Base-by-base conservation (phyloP, 2,888 invertebrate genomes). In the Melipona beecheii region DNA sequence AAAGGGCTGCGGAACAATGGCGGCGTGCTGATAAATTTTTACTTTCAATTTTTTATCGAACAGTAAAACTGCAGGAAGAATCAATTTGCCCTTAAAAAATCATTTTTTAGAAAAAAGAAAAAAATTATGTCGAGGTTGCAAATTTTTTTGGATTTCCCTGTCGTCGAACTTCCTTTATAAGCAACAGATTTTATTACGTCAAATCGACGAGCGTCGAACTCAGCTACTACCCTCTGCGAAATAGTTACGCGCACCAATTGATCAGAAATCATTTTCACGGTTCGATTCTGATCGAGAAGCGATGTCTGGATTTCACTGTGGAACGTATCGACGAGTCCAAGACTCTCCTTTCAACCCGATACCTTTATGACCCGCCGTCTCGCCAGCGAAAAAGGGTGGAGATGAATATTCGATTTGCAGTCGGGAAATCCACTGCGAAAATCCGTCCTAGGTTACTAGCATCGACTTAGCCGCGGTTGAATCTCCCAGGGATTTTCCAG, bases 331-430 rank as follows among this genome's bases (percentile, higher is more conserved):
- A 64, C 15, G 72, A 58, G 62, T n/a, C 60, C 24, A n/a, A 19
- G 65, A 56, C 31, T 50, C 43, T 58, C 56, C 52, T 54, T 72
- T 66, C 27, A 36, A 75, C 31, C 49, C n/a, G n/a, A 52, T 27
- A 69, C 65, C 36, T 62, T 62, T 52, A 69, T 56, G 56, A 62
- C 62, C 68, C 24, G 1, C 54, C 56, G 50, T 43, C n/a, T 24
- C 49, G 49, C 60, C 27, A 19, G 19, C 72, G 49, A 50, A 52
- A 27, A 27, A 24, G 36, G 27, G 76, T 13, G 56, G 49, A 76
- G 74, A 77, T 84, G 83, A 84, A 84, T 84, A 86, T 86, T 81
- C 81, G 78, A 76, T 81, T 84, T 65, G 36, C n/a, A 73, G 72
- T 5, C 70, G 50, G 27, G 68, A 76, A 79, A 82, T 85, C 78